Conservation (phyloP, 2,888 invertebrate genomes). For the Leuctra nigra region DNA sequence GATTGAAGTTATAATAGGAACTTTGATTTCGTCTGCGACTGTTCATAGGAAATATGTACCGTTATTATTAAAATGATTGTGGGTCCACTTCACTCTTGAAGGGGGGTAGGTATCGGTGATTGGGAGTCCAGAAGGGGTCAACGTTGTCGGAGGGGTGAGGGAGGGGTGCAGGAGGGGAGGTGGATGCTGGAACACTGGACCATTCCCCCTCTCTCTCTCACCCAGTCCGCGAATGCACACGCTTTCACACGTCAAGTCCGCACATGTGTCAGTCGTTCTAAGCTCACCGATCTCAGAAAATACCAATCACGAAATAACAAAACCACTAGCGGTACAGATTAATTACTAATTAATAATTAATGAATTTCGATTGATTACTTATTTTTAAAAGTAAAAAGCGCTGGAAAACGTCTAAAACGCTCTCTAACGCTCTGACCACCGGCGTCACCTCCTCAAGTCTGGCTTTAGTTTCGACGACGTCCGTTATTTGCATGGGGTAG, state of each 20-base stretch:
- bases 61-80: neutral
- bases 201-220: neutral
- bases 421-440: too few species aligned
- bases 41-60: conserved; percentile 15
- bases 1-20: conserved; percentile 15
- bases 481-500: conserved; percentile 26
- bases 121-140: conserved; percentile 4
- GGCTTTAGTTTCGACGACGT: conserved; percentile 15
- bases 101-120: neutral
- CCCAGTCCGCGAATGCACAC: conserved; percentile 7
- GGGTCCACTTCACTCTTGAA: neutral
- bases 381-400: conserved; percentile 14
- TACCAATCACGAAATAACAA: neutral
- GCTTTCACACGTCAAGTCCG: conserved; percentile 1
- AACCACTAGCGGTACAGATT: neutral
- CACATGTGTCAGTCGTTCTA: conserved; percentile 8
- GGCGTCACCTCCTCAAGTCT: conserved; percentile 20
- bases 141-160: neutral
- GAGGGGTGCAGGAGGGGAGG: conserved; percentile 8
- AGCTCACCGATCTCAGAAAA: too few species aligned
- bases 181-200: conserved; percentile 14
- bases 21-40: conserved; percentile 11
- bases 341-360: neutral
- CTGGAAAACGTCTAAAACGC: conserved; percentile 13
- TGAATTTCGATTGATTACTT: neutral